phyloP scores from a whole-genome alignment of 1,140 invertebrate genomes.

The Polypedilum vanderplanki region DNA sequence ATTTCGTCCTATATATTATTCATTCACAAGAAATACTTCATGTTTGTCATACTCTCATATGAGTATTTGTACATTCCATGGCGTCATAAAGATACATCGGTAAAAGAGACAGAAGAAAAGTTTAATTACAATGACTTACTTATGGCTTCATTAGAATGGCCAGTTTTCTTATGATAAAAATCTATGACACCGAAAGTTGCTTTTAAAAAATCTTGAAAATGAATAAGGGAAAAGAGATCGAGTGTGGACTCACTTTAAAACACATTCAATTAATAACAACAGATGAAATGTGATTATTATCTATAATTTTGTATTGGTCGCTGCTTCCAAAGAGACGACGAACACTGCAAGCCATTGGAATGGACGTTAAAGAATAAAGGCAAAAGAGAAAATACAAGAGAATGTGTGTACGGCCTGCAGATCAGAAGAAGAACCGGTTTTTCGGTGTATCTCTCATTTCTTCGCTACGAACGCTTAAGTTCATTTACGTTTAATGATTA shows the following conservation, averaged over 20 bases:
- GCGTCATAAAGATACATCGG: no score
- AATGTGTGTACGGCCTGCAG: not conserved
- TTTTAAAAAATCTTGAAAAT: no score
- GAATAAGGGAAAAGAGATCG: no score
- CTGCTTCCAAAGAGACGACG: not conserved
- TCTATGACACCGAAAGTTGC: no score
- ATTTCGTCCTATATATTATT: no score
- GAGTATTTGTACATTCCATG: no score
- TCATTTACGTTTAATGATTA: conserved; percentile 28
- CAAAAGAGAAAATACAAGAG: conserved; percentile 1
- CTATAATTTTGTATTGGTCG: conserved; percentile 12
- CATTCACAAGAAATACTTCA: no score
- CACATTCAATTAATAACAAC: conserved; percentile 16
- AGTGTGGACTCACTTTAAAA: not conserved
- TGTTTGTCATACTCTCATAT: no score
- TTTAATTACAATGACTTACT: no score
- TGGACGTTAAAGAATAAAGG: conserved; percentile 7
- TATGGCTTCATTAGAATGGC: no score
- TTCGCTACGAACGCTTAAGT: not conserved
- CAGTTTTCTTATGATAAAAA: no score
- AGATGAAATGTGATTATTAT: conserved; percentile 1
- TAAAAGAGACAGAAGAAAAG: no score
- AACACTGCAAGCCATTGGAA: conserved; percentile 8
- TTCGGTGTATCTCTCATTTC: not conserved
- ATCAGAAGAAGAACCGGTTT: conserved; percentile 17